Evolutionary conservation across 2,113 vertebrate species (phyloP), one percentile per base, ranked within the genome.

Genomic region (Oxyruncus cristatus): DNA sequence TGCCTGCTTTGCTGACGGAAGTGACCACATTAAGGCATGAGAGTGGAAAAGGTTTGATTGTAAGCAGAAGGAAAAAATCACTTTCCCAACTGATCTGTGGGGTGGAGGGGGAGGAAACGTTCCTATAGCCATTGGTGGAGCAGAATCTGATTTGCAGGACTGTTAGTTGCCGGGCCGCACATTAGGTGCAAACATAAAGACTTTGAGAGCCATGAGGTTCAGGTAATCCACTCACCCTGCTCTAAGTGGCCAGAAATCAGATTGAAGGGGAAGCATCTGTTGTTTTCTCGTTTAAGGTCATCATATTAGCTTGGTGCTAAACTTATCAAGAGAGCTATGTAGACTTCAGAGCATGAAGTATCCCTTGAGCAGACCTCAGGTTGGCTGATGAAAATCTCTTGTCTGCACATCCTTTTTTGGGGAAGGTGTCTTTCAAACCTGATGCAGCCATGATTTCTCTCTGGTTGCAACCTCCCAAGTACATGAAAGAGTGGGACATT

Each of bases 121-220:
- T 92, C 42, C 37, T 85, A 5, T 28, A 75, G 53, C 11, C n/a
- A 23, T 10, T 49, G 16, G 33, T 71, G 52, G 42, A 80, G 37
- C 55, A 55, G 46, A 73, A 55, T 83, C 28, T 52, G 59, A n/a
- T n/a, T 71, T 84, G 13, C 16, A 59, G 37, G 18, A 32, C 30
- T 84, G 3, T 9, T 27, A 11, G 35, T 85, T 70, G 35, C 44
- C 0, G 0, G 47, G 62, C n/a, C 41, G 12, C 18, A 9, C 4
- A 4, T 30, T 66, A 22, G 24, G 26, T 53, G 35, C 1, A 1
- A 37, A 14, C 24, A 37, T 37, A 39, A 33, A 73, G 33, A 50
- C 32, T 78, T 56, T 37, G 28, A 70, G 62, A 70, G 12, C 71
- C 16, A 11, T 30, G 39, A 88, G 8, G 15, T 74, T 81, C 18